phyloP scores from a whole-genome alignment of 1,140 invertebrate genomes.

The Leptopilina clavipes region DNA sequence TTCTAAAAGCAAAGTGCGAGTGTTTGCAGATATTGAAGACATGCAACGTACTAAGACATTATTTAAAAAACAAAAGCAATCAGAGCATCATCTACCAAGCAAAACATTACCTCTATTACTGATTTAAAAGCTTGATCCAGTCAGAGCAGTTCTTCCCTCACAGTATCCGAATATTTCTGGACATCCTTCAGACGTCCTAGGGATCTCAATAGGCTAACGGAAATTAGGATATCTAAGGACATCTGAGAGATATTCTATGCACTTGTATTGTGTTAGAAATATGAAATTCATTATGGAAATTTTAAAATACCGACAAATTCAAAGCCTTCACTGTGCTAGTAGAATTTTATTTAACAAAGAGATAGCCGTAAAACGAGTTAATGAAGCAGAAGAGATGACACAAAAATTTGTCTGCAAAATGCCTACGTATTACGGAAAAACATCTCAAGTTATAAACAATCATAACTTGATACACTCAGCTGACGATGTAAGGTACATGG shows the following conservation, averaged over 20 bases:
- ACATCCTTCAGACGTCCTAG: too few relatives aligned
- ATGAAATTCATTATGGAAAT: too few relatives aligned
- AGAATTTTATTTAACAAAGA: neutral
- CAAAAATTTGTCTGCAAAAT: neutral
- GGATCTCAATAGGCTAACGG: too few relatives aligned
- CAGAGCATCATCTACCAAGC: conserved; percentile 22
- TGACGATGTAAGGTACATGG: conserved; percentile 3
- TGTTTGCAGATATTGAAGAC: conserved; percentile 31
- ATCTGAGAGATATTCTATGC: too few relatives aligned
- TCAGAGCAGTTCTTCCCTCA: conserved; percentile 40
- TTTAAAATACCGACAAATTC: too few relatives aligned
- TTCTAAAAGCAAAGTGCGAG: neutral
- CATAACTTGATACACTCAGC: neutral
- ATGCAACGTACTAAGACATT: conserved; percentile 43
- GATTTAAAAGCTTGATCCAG: conserved; percentile 27
- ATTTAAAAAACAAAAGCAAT: conserved; percentile 42
- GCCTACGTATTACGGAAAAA: neutral
- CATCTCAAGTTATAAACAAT: neutral
- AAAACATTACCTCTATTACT: conserved; percentile 32
- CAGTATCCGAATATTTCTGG: too few relatives aligned
- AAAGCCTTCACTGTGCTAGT: neutral
- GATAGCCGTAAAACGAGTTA: neutral
- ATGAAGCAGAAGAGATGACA: neutral
- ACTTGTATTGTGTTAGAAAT: too few relatives aligned
- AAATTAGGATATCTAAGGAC: too few relatives aligned